phyloP scores from a whole-genome alignment of 2,797 vertebrate species.

The Helicolenus hilgendorfi region DNA sequence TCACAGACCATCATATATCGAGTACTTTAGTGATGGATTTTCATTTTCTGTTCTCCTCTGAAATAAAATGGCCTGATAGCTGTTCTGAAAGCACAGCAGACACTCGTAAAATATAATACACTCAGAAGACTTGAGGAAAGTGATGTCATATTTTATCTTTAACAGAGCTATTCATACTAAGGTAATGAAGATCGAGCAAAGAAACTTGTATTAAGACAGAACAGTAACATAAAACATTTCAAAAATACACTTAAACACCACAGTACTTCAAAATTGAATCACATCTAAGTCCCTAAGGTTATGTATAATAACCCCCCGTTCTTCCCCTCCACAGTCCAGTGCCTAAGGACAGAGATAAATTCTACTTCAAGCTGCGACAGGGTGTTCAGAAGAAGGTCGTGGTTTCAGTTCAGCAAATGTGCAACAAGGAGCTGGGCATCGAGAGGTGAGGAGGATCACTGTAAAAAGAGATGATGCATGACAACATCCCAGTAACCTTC shows the following conservation, averaged over 20 bases:
- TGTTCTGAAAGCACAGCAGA: slow-evolving; percentile 1
- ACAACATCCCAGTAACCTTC: background rate
- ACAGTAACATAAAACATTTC: background rate
- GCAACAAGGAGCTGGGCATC: slow-evolving; percentile 96
- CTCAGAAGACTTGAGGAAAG: background rate
- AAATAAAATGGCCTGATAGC: slow-evolving; percentile 8
- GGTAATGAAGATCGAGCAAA: background rate
- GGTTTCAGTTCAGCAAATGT: slow-evolving; percentile 96
- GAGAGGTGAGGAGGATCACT: slow-evolving; percentile 92
- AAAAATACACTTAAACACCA: background rate
- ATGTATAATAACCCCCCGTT: background rate
- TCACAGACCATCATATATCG: slow-evolving; percentile 1
- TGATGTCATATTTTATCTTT: background rate
- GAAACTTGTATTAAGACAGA: background rate
- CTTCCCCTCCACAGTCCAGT: slow-evolving; percentile 90
- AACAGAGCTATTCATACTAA: background rate
- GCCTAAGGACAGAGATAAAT: slow-evolving; percentile 98
- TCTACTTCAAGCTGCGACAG: slow-evolving; percentile 98
- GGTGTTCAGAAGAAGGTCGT: slow-evolving; percentile 96
- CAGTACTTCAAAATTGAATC: background rate
- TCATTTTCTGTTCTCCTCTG: slow-evolving; percentile 16
- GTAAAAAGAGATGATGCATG: background rate
- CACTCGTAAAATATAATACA: background rate
- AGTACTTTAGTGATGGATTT: slow-evolving; percentile 16
- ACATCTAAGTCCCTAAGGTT: background rate